A percentile compares a stretch with the other conserved stretches of the same genome.
phyloP scores from a whole-genome alignment of 1,140 invertebrate genomes.

The Philopotamus ludificatus region DNA sequence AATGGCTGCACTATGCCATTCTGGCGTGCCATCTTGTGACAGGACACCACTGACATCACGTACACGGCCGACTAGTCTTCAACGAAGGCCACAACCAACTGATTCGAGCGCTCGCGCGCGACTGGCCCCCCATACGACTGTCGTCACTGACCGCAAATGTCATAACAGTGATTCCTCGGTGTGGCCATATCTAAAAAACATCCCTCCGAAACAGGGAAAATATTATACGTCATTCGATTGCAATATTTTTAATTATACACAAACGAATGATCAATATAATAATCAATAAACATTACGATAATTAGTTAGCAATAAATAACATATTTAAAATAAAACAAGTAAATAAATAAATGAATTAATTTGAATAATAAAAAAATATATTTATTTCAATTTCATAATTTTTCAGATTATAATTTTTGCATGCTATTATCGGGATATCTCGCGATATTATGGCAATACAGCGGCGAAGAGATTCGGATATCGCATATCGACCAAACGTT shows the following conservation, averaged over 20 bases:
- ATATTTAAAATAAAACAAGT: background rate
- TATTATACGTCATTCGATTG: too few relatives aligned
- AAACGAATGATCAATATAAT: too few relatives aligned
- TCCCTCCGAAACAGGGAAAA: too few relatives aligned
- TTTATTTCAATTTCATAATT: too few relatives aligned
- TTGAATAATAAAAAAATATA: too few relatives aligned
- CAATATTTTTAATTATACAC: too few relatives aligned
- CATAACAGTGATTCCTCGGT: too few relatives aligned
- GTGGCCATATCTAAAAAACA: too few relatives aligned
- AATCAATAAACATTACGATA: too few relatives aligned
- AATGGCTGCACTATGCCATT: slow-evolving; percentile 80
- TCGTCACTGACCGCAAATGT: slow-evolving; percentile 22
- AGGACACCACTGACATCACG: slow-evolving; percentile 22
- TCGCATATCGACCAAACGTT: slow-evolving; percentile 41
- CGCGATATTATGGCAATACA: slow-evolving; percentile 3
- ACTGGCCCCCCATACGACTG: slow-evolving; percentile 30
- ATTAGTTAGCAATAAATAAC: too few relatives aligned
- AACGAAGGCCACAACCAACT: background rate
- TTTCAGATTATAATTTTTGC: too few relatives aligned
- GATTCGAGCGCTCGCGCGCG: background rate
- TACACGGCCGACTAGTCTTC: background rate
- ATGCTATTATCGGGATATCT: too few relatives aligned
- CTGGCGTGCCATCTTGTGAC: slow-evolving; percentile 53
- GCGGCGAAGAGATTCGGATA: slow-evolving; percentile 27
- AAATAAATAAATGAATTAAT: background rate